Evolutionary conservation across 2,113 vertebrate genomes (phyloP).

Genomic region (Chionomys nivalis): DNA sequence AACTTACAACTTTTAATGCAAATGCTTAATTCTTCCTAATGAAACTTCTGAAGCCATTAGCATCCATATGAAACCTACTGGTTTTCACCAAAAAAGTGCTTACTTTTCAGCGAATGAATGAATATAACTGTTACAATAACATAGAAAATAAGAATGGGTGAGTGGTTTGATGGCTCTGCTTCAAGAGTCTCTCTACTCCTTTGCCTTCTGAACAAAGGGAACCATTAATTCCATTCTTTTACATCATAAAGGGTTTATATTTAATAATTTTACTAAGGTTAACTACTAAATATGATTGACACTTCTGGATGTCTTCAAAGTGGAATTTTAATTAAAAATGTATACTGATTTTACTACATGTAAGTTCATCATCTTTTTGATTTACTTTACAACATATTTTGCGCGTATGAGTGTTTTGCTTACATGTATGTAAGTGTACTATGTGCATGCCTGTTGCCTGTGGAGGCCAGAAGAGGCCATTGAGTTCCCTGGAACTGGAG

Average conservation of each 20-base stretch:
- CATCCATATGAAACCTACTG: not conserved
- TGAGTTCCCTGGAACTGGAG: not conserved
- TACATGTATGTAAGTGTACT: not conserved
- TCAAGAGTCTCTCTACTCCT: not conserved
- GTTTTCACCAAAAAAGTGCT: not conserved
- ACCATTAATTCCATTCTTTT: not conserved
- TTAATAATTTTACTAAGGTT: not conserved
- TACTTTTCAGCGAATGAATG: not conserved
- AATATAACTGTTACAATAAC: not conserved
- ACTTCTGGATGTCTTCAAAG: not conserved
- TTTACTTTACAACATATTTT: not conserved
- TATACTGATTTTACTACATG: not conserved
- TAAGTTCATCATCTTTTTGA: not conserved
- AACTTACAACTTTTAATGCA: not conserved
- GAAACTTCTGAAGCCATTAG: not conserved
- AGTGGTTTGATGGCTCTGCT: not conserved
- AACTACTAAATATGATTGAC: not conserved
- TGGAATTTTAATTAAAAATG: not conserved
- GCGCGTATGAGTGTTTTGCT: not conserved
- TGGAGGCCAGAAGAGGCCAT: not conserved
- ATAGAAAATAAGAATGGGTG: not conserved
- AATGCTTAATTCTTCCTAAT: not conserved
- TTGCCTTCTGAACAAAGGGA: not conserved
- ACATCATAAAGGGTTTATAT: not conserved
- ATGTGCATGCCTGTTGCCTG: not conserved